Percentiles rank a stretch among this genome's conserved stretches.
These are phyloP conservation scores for Tangara arthus DNA, from an alignment of 2,797 vertebrate genomes.

Conservation along the genomic window DNA sequence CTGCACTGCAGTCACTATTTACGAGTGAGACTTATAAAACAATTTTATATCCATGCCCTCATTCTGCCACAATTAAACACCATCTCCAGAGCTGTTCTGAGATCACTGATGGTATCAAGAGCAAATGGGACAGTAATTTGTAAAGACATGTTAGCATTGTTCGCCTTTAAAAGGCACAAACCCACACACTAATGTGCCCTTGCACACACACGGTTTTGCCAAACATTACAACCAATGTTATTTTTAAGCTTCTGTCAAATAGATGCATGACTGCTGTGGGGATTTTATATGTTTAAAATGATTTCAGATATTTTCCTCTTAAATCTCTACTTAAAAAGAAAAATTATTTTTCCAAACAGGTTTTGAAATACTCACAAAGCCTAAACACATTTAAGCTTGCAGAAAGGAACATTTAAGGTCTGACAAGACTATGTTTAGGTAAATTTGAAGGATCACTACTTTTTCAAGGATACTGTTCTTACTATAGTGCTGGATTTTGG, in stretches of 20 bases:
- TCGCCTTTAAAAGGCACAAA: slow-evolving; percentile 29
- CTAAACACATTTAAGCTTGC: neutral
- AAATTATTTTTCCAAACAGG: neutral
- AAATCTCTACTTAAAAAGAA: neutral
- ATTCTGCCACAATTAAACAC: neutral
- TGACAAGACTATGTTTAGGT: neutral
- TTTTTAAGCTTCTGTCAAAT: slow-evolving; percentile 32
- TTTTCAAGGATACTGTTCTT: neutral
- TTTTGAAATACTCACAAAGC: neutral
- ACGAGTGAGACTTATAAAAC: neutral
- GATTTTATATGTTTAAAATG: neutral
- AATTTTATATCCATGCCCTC: neutral
- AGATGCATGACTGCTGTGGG: neutral
- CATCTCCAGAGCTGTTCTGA: slow-evolving; percentile 17
- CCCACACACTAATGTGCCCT: rapidly evolving
- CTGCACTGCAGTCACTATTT: neutral
- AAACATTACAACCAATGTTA: neutral
- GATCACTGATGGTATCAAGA: slow-evolving; percentile 20
- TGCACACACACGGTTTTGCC: neutral
- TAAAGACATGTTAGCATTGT: neutral
- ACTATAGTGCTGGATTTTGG: neutral
- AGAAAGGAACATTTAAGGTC: neutral
- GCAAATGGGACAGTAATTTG: slow-evolving; percentile 29
- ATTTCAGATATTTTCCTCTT: neutral
- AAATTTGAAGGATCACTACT: neutral